A percentile compares a stretch with the other conserved stretches of the same genome.
Evolutionary conservation across 1,140 invertebrate species (phyloP).

Genomic region (Ceratosolen solmsi): DNA sequence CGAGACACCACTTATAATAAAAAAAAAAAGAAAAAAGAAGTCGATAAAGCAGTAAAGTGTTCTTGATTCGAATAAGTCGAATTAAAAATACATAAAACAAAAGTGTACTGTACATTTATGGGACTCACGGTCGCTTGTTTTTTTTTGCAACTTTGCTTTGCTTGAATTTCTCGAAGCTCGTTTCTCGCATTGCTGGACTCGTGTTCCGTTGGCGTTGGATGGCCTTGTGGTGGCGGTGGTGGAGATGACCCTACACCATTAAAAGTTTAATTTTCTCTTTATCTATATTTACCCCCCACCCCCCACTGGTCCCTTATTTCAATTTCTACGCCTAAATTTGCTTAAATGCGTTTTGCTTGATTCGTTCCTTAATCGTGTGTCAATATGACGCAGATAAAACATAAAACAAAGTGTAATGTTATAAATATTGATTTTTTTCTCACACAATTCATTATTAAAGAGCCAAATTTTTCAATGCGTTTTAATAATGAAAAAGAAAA

Average conservation of each 20-base stretch:
- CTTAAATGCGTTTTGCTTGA: too few species aligned
- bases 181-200: conserved; percentile 81
- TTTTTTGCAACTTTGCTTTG: conserved; percentile 77
- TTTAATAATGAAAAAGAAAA: too few species aligned
- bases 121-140: conserved; percentile 83
- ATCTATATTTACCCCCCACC: background rate
- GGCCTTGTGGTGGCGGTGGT: conserved; percentile 63
- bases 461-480: too few species aligned
- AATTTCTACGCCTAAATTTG: too few species aligned
- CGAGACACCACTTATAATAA: conserved; percentile 29
- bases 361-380: too few species aligned
- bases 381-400: too few species aligned
- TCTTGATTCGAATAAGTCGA: conserved; percentile 48
- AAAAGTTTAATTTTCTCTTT: background rate
- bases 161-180: conserved; percentile 82
- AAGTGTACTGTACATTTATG: conserved; percentile 70
- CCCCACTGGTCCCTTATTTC: background rate
- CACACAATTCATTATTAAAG: too few species aligned
- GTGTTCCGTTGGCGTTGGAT: conserved; percentile 76
- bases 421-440: too few species aligned
- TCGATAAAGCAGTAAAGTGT: conserved; percentile 33
- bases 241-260: conserved; percentile 64
- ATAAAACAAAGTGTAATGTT: too few species aligned
- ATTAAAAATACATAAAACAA: conserved; percentile 58
- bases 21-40: conserved; percentile 26